Percentiles rank a stretch among this genome's conserved stretches.
Conservation (phyloP, 2,113 vertebrate genomes). For the Anoura caudifer region DNA sequence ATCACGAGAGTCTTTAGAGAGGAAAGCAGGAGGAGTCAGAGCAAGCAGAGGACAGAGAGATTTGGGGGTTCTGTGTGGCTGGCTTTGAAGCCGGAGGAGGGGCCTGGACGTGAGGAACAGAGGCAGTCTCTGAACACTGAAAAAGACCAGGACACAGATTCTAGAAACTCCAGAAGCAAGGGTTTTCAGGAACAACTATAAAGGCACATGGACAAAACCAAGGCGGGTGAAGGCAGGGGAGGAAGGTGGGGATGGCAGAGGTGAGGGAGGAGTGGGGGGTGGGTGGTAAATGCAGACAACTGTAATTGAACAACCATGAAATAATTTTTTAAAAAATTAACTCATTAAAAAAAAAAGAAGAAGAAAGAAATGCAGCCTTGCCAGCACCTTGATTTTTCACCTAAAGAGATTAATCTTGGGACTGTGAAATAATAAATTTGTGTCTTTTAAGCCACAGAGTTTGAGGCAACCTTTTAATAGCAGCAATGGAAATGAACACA, state of each 20-base stretch:
- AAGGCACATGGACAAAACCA: too few species aligned
- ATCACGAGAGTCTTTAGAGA: too few species aligned
- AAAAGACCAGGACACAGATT: neutral
- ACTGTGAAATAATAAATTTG: neutral
- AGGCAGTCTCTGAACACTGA: neutral
- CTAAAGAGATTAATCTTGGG: neutral
- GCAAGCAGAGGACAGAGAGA: neutral
- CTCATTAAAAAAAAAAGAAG: too few species aligned
- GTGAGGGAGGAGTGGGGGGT: too few species aligned
- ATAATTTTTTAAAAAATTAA: too few species aligned
- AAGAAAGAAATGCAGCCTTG: rapidly evolving
- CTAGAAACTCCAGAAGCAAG: neutral
- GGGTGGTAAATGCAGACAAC: too few species aligned
- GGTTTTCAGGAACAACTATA: too few species aligned
- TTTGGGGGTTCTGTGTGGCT: neutral
- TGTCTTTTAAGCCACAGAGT: neutral
- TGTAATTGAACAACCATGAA: too few species aligned
- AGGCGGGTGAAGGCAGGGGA: too few species aligned
- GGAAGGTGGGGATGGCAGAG: too few species aligned
- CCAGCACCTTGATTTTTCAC: neutral
- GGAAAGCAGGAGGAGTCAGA: neutral
- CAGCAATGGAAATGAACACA: neutral
- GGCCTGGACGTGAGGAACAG: rapidly evolving
- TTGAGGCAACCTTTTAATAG: neutral
- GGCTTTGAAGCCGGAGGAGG: neutral